A percentile compares a stretch with the other conserved stretches of the same genome.
Evolutionary conservation across 2,113 vertebrate species (phyloP).

Genomic region (Chinchilla lanigera): DNA sequence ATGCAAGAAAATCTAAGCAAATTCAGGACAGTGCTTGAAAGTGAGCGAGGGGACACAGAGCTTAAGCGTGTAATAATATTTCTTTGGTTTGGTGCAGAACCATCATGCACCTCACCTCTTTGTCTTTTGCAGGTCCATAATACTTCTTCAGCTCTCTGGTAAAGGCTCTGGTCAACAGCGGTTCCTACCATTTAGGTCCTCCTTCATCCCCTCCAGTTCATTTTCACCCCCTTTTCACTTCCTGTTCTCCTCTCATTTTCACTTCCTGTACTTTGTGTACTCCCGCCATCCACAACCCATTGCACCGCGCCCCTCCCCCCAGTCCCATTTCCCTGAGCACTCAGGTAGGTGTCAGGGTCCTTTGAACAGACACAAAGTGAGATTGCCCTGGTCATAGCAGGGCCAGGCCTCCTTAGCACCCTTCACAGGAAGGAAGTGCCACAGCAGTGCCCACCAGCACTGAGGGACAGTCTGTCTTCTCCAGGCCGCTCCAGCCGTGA

Average conservation of each 20-base stretch:
- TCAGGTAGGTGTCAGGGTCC: no score
- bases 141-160: background rate
- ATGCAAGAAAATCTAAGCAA: background rate
- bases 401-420: no score
- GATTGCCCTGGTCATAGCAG: background rate
- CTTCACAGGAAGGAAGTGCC: background rate
- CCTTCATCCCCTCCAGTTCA: background rate
- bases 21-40: background rate
- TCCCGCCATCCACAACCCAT: no score
- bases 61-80: background rate
- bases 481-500: background rate
- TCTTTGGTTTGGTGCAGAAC: background rate
- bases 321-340: background rate
- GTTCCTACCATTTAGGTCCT: background rate
- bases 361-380: background rate
- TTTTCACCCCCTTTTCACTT: no score
- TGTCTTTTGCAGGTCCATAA: no score
- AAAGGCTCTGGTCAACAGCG: background rate
- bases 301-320: accelerated
- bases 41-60: background rate
- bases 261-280: no score
- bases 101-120: background rate
- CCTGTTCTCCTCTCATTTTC: accelerated
- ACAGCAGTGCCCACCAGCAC: accelerated
- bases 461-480: background rate